phyloP scores from a whole-genome alignment of 2,888 invertebrate species.

The Torymus auratus region DNA sequence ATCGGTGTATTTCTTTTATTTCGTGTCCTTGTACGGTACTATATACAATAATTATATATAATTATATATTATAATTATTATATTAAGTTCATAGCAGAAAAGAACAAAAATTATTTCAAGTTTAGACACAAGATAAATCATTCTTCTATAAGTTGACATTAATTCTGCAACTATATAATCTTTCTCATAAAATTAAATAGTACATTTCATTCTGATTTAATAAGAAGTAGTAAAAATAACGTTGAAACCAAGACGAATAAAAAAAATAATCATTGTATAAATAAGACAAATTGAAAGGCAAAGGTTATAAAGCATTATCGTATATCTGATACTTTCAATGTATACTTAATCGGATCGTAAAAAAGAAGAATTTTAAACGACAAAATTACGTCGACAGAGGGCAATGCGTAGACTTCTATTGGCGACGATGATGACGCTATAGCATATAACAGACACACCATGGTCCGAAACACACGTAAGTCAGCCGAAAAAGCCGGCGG shows the following conservation, averaged over 20 bases:
- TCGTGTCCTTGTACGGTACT: too few species aligned
- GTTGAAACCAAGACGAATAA: neutral
- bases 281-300: slow-evolving; percentile 17
- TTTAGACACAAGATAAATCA: too few species aligned
- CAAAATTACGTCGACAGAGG: slow-evolving; percentile 35
- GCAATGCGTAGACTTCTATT: neutral
- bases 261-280: slow-evolving; percentile 1
- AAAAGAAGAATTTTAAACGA: slow-evolving; percentile 30
- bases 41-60: too few species aligned
- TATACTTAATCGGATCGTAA: neutral
- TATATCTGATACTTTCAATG: neutral
- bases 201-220: too few species aligned
- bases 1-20: too few species aligned
- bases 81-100: too few species aligned
- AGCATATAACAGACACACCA: neutral
- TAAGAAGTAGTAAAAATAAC: neutral
- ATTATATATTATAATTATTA: too few species aligned
- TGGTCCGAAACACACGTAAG: slow-evolving; percentile 65
- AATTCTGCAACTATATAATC: too few species aligned
- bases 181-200: neutral
- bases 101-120: too few species aligned
- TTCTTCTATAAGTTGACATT: too few species aligned
- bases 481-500: slow-evolving; percentile 71
- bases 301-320: slow-evolving; percentile 16
- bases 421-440: neutral